These are phyloP conservation scores for Spheniscus humboldti DNA, from an alignment of 2,797 vertebrate species.

Conservation along the genomic window DNA sequence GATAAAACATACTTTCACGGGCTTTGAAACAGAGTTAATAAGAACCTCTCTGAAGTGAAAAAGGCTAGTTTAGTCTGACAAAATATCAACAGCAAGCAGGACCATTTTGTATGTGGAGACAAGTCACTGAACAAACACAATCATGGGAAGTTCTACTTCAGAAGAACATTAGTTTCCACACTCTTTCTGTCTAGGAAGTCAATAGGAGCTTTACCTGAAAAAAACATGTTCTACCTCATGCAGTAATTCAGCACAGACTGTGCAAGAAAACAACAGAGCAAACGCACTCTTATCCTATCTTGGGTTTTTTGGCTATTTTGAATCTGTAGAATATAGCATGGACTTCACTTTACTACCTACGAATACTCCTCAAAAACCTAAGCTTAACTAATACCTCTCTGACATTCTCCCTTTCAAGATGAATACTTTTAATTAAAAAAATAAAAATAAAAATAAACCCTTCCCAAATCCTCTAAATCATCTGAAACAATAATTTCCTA, in stretches of 20 bases:
- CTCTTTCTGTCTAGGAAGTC: background rate
- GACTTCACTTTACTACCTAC: background rate
- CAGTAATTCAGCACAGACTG: background rate
- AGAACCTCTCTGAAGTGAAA: background rate
- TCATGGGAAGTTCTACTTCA: background rate
- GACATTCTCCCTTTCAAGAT: background rate
- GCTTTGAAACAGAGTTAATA: background rate
- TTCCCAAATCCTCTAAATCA: background rate
- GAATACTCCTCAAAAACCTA: background rate
- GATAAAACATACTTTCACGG: background rate
- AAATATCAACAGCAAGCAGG: background rate
- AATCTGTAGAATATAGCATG: background rate
- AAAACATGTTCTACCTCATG: background rate
- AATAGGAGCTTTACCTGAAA: background rate
- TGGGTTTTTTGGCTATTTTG: background rate
- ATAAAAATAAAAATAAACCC: background rate
- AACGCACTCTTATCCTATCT: background rate
- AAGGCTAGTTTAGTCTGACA: background rate
- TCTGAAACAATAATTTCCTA: background rate
- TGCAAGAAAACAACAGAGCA: background rate
- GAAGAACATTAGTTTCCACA: background rate
- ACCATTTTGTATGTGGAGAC: rapidly evolving
- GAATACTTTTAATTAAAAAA: background rate
- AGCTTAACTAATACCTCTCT: background rate
- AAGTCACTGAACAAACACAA: background rate